Evolutionary conservation across 1,140 invertebrate species (phyloP).

Genomic region (Bombus soroeensis): DNA sequence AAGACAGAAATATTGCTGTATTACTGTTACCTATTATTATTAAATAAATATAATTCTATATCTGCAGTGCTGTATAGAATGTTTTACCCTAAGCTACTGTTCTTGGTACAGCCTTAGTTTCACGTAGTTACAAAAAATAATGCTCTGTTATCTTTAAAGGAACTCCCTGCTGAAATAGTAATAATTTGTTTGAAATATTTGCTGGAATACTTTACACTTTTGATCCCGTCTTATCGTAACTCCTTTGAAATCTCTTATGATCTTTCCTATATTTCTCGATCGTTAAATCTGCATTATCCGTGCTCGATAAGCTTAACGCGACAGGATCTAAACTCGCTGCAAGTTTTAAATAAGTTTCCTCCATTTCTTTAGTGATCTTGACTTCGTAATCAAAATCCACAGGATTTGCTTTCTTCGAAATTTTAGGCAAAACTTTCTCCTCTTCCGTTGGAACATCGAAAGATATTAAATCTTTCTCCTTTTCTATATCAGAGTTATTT

Average conservation of each 20-base stretch:
- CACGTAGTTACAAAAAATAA: conserved; percentile 71
- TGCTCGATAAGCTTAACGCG: conserved; percentile 65
- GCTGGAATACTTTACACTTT: conserved; percentile 70
- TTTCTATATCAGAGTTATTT: conserved; percentile 25
- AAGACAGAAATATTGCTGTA: not conserved
- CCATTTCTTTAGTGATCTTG: conserved; percentile 80
- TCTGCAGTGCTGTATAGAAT: conserved; percentile 49
- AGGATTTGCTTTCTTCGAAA: conserved; percentile 9
- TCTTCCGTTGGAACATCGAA: conserved; percentile 71
- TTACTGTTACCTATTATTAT: conserved; percentile 4
- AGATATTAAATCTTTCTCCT: conserved; percentile 74
- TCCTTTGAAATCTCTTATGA: conserved; percentile 74
- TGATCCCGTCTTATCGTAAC: conserved; percentile 69
- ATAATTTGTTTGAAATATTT: conserved; percentile 40
- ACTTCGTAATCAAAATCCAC: conserved; percentile 67
- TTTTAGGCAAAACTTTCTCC: conserved; percentile 26
- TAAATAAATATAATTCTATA: conserved; percentile 49
- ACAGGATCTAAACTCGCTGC: conserved; percentile 78
- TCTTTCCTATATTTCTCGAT: conserved; percentile 80
- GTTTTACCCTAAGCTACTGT: conserved; percentile 52
- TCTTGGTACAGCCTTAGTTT: conserved; percentile 69
- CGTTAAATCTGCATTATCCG: conserved; percentile 71
- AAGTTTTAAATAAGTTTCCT: conserved; percentile 80
- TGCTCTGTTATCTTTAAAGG: conserved; percentile 71
- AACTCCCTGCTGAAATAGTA: conserved; percentile 69